A percentile compares a stretch with the other conserved stretches of the same genome.
These are phyloP conservation scores for Mycetomoellerius zeteki DNA, from an alignment of 1,140 invertebrate species.

Conservation along the genomic window DNA sequence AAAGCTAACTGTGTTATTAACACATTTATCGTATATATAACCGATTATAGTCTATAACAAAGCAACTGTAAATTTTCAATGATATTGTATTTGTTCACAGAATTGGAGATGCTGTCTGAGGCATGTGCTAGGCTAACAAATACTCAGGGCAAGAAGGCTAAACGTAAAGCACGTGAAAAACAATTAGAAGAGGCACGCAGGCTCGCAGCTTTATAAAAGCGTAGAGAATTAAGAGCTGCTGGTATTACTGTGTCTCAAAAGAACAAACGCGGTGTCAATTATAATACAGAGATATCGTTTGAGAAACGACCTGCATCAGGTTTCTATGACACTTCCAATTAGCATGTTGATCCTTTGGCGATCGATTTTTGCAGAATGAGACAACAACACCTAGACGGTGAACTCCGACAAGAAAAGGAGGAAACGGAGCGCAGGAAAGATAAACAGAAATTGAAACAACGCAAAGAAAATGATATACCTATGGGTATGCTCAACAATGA, in stretches of 20 bases:
- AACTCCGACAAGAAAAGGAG: conserved; percentile 95
- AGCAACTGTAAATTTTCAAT: not conserved
- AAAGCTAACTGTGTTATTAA: not conserved
- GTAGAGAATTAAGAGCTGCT: conserved; percentile 98
- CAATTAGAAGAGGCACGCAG: conserved; percentile 99
- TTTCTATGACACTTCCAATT: conserved; percentile 97
- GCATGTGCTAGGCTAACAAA: conserved; percentile 99
- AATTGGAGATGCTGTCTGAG: conserved; percentile 99
- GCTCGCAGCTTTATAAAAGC: conserved; percentile 98
- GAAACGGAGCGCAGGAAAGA: conserved; percentile 96
- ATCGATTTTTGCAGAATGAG: conserved; percentile 96
- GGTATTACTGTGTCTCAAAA: conserved; percentile 96
- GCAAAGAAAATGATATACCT: conserved; percentile 98
- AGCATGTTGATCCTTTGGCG: conserved; percentile 94
- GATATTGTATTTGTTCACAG: conserved; percentile 84
- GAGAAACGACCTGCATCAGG: conserved; percentile 97
- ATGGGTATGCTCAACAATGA: conserved; percentile 95
- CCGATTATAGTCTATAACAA: conserved; percentile 34
- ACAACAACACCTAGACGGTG: conserved; percentile 97
- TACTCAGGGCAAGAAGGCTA: conserved; percentile 99
- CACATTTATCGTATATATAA: not conserved
- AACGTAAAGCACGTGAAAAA: conserved; percentile 99
- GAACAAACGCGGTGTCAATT: conserved; percentile 95
- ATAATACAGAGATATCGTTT: conserved; percentile 99
- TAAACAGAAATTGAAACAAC: conserved; percentile 96